A percentile compares a stretch with the other conserved stretches of the same genome.
Evolutionary conservation across 2,113 vertebrate species (phyloP).

Genomic region (Kryptolebias marmoratus): DNA sequence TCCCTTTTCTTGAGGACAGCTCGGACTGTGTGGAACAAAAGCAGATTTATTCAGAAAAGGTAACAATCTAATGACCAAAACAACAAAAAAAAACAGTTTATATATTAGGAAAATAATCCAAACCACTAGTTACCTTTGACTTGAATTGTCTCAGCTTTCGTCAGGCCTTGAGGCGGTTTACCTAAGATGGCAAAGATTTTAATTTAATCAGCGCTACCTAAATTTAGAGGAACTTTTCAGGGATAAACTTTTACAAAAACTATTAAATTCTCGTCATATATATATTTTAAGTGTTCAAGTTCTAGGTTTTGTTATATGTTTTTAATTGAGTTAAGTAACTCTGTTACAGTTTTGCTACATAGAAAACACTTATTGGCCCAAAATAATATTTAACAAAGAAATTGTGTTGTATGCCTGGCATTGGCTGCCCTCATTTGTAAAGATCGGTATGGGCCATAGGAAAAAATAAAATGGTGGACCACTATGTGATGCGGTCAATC

Average conservation of each 20-base stretch:
- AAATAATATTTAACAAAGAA: too few relatives aligned
- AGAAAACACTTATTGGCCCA: too few relatives aligned
- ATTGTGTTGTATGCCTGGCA: too few relatives aligned
- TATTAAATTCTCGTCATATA: too few relatives aligned
- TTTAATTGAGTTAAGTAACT: too few relatives aligned
- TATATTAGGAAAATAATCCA: not conserved
- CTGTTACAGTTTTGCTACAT: too few relatives aligned
- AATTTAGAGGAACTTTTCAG: not conserved
- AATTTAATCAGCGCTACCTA: not conserved
- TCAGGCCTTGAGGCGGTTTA: conserved; percentile 45
- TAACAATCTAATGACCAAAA: not conserved
- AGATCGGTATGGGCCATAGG: too few relatives aligned
- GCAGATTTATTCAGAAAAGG: not conserved
- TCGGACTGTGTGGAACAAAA: conserved; percentile 82
- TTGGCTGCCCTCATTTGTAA: too few relatives aligned
- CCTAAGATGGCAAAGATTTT: conserved; percentile 7
- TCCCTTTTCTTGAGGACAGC: conserved; percentile 97
- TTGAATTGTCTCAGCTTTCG: conserved; percentile 77
- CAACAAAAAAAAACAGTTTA: not conserved
- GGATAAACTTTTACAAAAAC: not conserved
- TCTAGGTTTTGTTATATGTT: too few relatives aligned
- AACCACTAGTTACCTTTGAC: conserved; percentile 78
- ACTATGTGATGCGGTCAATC: too few relatives aligned
- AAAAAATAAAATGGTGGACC: too few relatives aligned
- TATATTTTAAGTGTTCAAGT: too few relatives aligned